Base-by-base conservation (phyloP, 1,140 invertebrate genomes). In the Lepeophtheirus salmonis region DNA sequence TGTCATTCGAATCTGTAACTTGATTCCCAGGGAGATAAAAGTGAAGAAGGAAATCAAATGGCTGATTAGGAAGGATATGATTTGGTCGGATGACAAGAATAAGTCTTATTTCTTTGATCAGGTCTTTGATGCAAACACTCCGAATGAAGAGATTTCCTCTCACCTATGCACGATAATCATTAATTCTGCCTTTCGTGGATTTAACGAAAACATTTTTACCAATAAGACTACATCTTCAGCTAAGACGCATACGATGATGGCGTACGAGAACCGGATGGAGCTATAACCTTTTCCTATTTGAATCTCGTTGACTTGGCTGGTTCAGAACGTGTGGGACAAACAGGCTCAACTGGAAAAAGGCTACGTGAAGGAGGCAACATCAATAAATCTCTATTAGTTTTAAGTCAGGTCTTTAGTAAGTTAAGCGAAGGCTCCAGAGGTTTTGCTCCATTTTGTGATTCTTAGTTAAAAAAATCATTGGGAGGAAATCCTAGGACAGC, bases 141-240 rank as follows among this genome's bases (percentile, higher is more conserved):
- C 89, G 12, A 95, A 98, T 80, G 94, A 97, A 71, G 89, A 95
- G 78, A 94, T 99, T 3, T 96, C 95, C 74, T 89, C 84, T 80
- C 89, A 92, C 75, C 86, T 89, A 56, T 89, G 89, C 62, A 91
- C 91, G 74, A 89, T 86, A 64, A 80, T 87, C 55, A 77, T 86
- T 3, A 74, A 81, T 61, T 95, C 99, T 80, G 95, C 98, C 3
- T 78, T 99, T 66, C 86, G 84, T 67, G 96, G 95, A 14, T 99
- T 97, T 75, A 98, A 99, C 76, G 96, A 95, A 64, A 98, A 96
- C 60, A 98, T 99, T 70, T 99, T 99, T 77, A 95, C 96, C 16
- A 98, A 99, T 75, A 95, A 95, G 63, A 95, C 98, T 75, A 99
- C 20, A 13, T 63, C 56, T 65, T 72, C 67, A 65, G 81, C 81